Base-by-base conservation (phyloP, 37 sponge, comb jelly and placozoan species). In the Beroe forskalii region DNA sequence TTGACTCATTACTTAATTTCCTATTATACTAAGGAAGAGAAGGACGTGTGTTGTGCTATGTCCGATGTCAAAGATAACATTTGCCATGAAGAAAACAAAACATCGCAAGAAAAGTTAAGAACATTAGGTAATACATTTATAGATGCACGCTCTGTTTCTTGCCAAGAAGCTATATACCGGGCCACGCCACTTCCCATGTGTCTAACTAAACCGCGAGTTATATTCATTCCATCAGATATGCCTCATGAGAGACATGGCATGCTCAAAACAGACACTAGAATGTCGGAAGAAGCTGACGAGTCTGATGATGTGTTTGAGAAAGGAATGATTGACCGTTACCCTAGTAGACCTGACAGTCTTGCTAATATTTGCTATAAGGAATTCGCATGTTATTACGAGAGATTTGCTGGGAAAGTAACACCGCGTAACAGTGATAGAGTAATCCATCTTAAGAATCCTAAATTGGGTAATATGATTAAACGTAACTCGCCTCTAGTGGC, bases 11-110 rank as follows among this genome's bases (percentile, higher is more conserved):
- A 72, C 27, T 8, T 72, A 28, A 20, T 72, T 4, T 17, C 37
- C 27, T 72, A 72, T 33, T 33, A 33, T 4, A 72, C 76, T 9
- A 72, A 72, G 27, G 31, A 17, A 8, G 76, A 72, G 76, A 72
- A 72, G 76, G 76, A 32, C 14, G 76, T 72, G 12, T 72, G 76
- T 22, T 33, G 31, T 22, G 40, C 38, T 12, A 28, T 72, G 39
- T 32, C 3, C 6, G 76, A 72, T 22, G 76, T 72, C 40, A 38
- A 23, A 3, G 31, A 72, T 4, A 37, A 72, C 20, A 72, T 72
- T 33, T 4, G 6, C 40, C 19, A 72, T 12, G 22, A 4, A 27
- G 76, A 6, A 23, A 72, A 72, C 40, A 72, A 12, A 20, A 37
- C 12, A 32, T 14, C 76, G 8, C 37, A 27, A 22, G 40, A 32